Percentiles rank a stretch among this genome's conserved stretches.
These are phyloP conservation scores for Diploptera punctata DNA, from an alignment of 2,888 invertebrate species.

Conservation along the genomic window DNA sequence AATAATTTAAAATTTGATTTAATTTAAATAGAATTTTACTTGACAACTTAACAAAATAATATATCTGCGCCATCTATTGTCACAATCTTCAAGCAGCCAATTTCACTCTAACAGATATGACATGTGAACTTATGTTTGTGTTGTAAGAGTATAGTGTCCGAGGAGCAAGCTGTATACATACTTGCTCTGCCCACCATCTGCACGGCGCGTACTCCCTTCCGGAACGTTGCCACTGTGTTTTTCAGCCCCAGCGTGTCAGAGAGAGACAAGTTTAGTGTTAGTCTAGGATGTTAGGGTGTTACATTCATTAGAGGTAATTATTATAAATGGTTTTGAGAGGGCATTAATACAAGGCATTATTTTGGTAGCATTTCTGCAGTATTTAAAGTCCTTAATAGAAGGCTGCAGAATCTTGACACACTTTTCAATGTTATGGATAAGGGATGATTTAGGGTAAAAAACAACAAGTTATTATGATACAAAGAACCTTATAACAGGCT, in stretches of 20 bases:
- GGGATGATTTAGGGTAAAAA: too few species aligned
- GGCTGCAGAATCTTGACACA: too few species aligned
- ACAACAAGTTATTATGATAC: neutral
- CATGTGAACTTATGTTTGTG: neutral
- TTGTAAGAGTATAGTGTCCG: constrained; percentile 1
- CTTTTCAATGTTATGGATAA: too few species aligned
- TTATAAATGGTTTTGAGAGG: too few species aligned
- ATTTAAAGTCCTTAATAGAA: too few species aligned
- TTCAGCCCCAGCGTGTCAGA: constrained; percentile 27
- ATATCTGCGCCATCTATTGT: neutral
- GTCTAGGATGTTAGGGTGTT: constrained; percentile 3
- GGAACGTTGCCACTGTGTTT: constrained; percentile 94
- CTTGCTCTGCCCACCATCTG: constrained; percentile 98
- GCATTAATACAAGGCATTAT: too few species aligned
- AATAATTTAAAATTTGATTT: too few species aligned
- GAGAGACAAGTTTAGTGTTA: constrained; percentile 35
- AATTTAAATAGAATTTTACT: too few species aligned
- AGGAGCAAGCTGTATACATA: constrained; percentile 69
- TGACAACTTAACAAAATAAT: too few species aligned
- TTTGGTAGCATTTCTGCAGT: neutral
- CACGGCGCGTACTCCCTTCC: constrained; percentile 99
- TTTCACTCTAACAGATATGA: neutral
- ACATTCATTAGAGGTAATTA: constrained; percentile 15
- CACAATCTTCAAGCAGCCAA: neutral
- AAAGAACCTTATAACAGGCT: neutral